Percentiles rank a stretch among this genome's conserved stretches.
These are phyloP conservation scores for Laticauda laticaudata DNA, from an alignment of 2,113 vertebrate species.

Conservation along the genomic window DNA sequence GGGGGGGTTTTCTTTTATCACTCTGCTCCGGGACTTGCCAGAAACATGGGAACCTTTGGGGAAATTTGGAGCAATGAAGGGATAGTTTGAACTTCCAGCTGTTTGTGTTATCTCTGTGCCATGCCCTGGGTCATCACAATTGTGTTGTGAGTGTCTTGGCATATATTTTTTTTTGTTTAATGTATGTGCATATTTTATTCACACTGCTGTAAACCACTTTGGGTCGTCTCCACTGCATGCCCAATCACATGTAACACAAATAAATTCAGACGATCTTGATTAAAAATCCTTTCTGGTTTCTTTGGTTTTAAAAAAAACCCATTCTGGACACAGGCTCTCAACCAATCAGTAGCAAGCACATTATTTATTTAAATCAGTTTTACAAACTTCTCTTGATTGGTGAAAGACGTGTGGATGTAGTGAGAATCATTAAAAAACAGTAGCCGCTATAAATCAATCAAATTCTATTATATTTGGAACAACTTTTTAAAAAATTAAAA, in stretches of 20 bases:
- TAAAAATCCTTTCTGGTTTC: not conserved
- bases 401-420: conserved; percentile 44
- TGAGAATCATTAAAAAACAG: conserved; percentile 42
- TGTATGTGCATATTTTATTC: not conserved
- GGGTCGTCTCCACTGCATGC: not conserved
- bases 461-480: conserved; percentile 17
- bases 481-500: not conserved
- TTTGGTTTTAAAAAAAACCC: not conserved
- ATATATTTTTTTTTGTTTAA: not conserved
- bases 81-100: too few species aligned
- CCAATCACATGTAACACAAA: not conserved
- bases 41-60: too few species aligned
- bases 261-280: not conserved
- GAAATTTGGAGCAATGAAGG: too few species aligned
- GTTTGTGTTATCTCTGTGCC: too few species aligned
- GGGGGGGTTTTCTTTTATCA: too few species aligned
- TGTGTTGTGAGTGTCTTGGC: not conserved
- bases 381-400: conserved; percentile 30
- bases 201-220: not conserved
- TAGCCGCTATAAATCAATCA: conserved; percentile 17
- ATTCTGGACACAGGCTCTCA: not conserved
- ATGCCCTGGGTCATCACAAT: too few species aligned
- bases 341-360: conserved; percentile 22
- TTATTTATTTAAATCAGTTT: conserved; percentile 53
- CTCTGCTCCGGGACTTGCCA: too few species aligned